Evolutionary conservation across 30 jellyfish, hydroid and myxozoan species (phyloP).

Genomic region (Catostylus mosaicus): DNA sequence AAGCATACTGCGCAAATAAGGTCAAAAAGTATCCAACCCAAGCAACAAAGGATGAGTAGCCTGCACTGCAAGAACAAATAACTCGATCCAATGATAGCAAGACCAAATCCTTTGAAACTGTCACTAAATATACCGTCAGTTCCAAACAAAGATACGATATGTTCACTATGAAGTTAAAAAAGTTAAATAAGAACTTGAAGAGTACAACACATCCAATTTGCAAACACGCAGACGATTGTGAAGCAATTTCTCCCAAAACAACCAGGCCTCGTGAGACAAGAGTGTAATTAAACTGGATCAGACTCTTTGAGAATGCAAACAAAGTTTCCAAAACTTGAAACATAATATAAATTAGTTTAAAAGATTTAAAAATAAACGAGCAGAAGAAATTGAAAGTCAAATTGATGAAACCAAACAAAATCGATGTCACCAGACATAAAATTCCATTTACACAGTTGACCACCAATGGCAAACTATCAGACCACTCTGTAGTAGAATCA

Average conservation of each 20-base stretch:
- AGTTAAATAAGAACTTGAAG: background rate
- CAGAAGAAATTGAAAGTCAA: slow-evolving; percentile 14
- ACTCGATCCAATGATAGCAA: background rate
- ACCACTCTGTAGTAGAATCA: slow-evolving; percentile 2
- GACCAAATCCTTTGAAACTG: background rate
- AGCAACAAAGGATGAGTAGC: background rate
- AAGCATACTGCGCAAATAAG: background rate
- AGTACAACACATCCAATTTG: background rate
- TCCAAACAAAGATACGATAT: background rate
- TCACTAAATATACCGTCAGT: background rate
- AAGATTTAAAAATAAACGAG: slow-evolving; percentile 3
- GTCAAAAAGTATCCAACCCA: background rate
- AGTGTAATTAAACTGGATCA: slow-evolving; percentile 28
- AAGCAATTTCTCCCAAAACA: background rate
- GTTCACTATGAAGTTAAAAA: background rate
- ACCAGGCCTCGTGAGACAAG: slow-evolving; percentile 23
- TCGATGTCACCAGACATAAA: background rate
- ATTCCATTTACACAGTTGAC: slow-evolving; percentile 12
- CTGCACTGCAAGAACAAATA: background rate
- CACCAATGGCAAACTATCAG: background rate
- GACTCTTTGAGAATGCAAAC: slow-evolving; percentile 9
- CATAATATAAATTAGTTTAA: slow-evolving; percentile 15
- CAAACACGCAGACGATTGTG: background rate
- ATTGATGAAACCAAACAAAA: slow-evolving; percentile 2
- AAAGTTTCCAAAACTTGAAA: slow-evolving; percentile 25